phyloP scores from a whole-genome alignment of 2,888 invertebrate genomes.

The Pecten maximus region DNA sequence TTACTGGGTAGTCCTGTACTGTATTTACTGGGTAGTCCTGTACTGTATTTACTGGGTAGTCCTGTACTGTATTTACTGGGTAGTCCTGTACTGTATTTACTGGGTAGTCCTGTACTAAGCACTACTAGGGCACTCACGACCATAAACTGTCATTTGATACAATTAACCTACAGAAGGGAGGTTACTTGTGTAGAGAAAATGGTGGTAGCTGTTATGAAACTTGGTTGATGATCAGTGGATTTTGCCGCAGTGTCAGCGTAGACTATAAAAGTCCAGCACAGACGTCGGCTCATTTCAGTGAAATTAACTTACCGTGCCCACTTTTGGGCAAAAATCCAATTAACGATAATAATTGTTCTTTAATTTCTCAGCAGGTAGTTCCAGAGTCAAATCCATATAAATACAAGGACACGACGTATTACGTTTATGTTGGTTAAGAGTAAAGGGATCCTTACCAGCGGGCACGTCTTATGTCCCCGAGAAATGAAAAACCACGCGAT shows the following conservation, averaged over 20 bases:
- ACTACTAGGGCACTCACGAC: not conserved
- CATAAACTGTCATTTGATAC: not conserved
- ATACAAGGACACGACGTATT: not conserved
- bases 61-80: too few species aligned
- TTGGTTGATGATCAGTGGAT: not conserved
- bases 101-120: not conserved
- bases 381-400: not conserved
- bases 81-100: not conserved
- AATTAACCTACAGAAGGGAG: not conserved
- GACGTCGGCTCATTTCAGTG: constrained; percentile 8
- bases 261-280: constrained; percentile 21
- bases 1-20: too few species aligned
- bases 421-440: not conserved
- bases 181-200: not conserved
- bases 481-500: not conserved
- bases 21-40: too few species aligned
- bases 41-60: too few species aligned
- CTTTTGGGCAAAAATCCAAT: constrained; percentile 2
- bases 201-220: not conserved
- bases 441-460: not conserved
- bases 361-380: constrained; percentile 20
- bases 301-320: constrained; percentile 24
- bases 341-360: not conserved
- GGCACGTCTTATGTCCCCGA: not conserved
- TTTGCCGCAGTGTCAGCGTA: not conserved